Conservation (phyloP, 1,140 invertebrate genomes). For the Adelges cooleyi region DNA sequence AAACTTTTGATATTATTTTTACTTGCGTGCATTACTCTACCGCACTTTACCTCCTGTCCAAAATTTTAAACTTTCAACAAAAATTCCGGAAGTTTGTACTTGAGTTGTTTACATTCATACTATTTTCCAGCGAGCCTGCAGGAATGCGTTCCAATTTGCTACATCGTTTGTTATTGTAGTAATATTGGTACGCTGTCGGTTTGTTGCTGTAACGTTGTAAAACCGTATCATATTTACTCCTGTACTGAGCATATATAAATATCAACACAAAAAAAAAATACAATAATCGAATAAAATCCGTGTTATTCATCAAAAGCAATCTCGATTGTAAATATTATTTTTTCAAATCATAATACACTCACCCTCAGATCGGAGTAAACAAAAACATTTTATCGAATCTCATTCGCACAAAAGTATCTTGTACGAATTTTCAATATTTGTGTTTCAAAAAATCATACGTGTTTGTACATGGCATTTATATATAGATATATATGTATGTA, state of each 20-base stretch:
- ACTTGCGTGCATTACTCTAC: no score
- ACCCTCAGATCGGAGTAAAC: background rate
- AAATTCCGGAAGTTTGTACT: no score
- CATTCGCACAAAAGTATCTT: background rate
- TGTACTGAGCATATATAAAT: background rate
- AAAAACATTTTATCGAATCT: slow-evolving; percentile 4
- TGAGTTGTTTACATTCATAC: no score
- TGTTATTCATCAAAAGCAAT: background rate
- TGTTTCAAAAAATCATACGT: background rate
- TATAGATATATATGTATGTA: no score
- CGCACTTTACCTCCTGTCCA: no score
- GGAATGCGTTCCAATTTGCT: background rate
- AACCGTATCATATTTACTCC: background rate
- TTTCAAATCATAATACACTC: background rate
- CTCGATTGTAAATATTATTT: slow-evolving; percentile 23
- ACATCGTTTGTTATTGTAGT: background rate
- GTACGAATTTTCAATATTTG: background rate
- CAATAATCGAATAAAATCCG: background rate
- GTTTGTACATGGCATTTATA: no score
- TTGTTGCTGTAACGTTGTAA: background rate
- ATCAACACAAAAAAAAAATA: background rate
- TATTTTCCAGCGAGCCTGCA: no score
- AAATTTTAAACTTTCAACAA: no score
- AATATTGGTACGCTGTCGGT: no score
- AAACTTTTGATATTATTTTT: no score